Evolutionary conservation across 2,113 vertebrate genomes (phyloP).

Genomic region (Corynorhinus townsendii): DNA sequence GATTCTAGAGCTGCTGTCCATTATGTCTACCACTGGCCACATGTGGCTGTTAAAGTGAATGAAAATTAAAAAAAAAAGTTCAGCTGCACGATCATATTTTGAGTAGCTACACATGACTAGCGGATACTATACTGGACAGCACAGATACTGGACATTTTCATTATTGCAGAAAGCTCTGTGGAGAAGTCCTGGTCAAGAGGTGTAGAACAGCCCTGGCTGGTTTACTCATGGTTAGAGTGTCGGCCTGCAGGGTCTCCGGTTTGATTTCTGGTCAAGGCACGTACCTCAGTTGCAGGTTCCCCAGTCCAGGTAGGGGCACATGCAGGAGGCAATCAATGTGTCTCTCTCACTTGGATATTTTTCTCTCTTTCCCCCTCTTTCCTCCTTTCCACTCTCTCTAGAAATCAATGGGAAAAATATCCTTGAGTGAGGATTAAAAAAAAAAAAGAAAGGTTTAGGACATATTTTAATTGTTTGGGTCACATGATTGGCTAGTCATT

Average conservation of each 20-base stretch:
- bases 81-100: background rate
- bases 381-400: too few relatives aligned
- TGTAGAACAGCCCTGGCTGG: background rate
- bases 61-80: constrained; percentile 22
- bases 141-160: background rate
- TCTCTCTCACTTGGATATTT: too few relatives aligned
- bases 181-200: background rate
- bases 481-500: background rate
- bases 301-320: too few relatives aligned
- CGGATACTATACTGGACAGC: background rate
- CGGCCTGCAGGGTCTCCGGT: too few relatives aligned
- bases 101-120: background rate
- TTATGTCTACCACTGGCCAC: background rate
- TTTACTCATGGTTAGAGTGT: too few relatives aligned
- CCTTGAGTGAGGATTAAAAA: too few relatives aligned
- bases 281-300: too few relatives aligned
- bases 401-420: too few relatives aligned
- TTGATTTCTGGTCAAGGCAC: too few relatives aligned
- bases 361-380: too few relatives aligned
- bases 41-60: constrained; percentile 18
- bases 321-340: too few relatives aligned
- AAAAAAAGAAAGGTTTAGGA: too few relatives aligned
- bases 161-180: background rate
- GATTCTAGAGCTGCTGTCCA: constrained; percentile 4
- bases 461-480: constrained; percentile 25